Conservation (phyloP, 2,113 vertebrate species). For the Charina bottae region DNA sequence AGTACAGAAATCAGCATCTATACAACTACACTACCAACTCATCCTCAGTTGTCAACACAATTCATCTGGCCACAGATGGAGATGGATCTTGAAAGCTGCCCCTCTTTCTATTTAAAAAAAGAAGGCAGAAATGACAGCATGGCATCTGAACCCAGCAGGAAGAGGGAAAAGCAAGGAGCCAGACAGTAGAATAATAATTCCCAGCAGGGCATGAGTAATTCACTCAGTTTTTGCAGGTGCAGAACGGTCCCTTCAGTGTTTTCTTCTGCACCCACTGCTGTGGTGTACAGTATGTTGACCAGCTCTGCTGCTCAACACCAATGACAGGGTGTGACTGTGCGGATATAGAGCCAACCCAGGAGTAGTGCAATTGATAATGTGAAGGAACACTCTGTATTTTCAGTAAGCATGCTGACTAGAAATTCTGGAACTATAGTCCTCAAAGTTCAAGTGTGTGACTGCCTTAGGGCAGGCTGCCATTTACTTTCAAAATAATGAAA, state of each 20-base stretch:
- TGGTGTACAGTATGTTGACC: neutral
- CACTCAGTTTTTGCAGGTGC: neutral
- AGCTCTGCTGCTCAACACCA: neutral
- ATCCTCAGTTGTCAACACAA: neutral
- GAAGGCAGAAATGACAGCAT: neutral
- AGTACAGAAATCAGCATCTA: neutral
- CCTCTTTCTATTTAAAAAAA: neutral
- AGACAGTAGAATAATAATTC: neutral
- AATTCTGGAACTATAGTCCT: neutral
- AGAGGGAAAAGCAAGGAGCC: neutral
- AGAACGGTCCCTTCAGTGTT: neutral
- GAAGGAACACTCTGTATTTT: neutral
- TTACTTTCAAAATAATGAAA: neutral
- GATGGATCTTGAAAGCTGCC: neutral
- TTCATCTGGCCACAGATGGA: neutral
- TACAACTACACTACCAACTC: neutral
- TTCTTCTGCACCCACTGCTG: neutral
- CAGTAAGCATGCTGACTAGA: neutral
- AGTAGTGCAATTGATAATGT: neutral
- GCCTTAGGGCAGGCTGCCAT: constrained; percentile 3
- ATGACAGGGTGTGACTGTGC: neutral
- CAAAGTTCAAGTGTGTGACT: neutral
- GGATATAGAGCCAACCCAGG: neutral
- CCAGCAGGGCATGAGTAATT: neutral
- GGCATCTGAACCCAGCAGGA: neutral